phyloP scores from a whole-genome alignment of 2,797 vertebrate species.

The Hirundo rustica region DNA sequence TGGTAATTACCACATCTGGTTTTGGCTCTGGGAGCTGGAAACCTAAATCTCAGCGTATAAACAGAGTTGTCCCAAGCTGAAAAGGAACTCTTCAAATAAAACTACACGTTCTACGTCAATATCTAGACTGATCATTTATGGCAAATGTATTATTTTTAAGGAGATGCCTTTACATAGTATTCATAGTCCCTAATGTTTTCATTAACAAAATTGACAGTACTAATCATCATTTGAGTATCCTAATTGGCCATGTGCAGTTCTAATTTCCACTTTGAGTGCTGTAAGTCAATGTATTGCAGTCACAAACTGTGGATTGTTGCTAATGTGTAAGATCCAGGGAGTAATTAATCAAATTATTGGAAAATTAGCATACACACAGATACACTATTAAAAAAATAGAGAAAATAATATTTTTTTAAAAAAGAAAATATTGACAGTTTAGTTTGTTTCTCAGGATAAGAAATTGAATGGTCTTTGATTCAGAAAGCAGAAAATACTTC shows the following conservation, averaged over 20 bases:
- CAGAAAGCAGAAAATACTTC: rapidly evolving
- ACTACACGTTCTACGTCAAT: neutral
- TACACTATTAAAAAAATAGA: neutral
- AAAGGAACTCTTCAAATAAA: slow-evolving; percentile 14
- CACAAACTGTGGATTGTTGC: neutral
- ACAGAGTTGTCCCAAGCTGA: neutral
- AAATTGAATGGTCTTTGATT: neutral
- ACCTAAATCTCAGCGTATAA: neutral
- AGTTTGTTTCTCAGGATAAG: neutral
- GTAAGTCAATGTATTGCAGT: neutral
- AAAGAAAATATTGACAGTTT: neutral
- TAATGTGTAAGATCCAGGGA: neutral
- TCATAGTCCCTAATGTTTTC: neutral
- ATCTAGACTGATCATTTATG: neutral
- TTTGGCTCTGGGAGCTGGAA: neutral
- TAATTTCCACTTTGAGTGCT: neutral
- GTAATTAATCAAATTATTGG: neutral
- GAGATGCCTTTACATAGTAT: neutral
- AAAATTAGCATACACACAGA: neutral
- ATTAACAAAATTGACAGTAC: slow-evolving; percentile 15
- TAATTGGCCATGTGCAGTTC: neutral
- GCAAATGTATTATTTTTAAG: neutral
- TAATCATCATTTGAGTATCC: slow-evolving; percentile 2
- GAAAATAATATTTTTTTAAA: neutral
- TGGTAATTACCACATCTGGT: neutral